Evolutionary conservation across 92 coral and sea anemone genomes (phyloP).

Genomic region (Phenganax stokvisi): DNA sequence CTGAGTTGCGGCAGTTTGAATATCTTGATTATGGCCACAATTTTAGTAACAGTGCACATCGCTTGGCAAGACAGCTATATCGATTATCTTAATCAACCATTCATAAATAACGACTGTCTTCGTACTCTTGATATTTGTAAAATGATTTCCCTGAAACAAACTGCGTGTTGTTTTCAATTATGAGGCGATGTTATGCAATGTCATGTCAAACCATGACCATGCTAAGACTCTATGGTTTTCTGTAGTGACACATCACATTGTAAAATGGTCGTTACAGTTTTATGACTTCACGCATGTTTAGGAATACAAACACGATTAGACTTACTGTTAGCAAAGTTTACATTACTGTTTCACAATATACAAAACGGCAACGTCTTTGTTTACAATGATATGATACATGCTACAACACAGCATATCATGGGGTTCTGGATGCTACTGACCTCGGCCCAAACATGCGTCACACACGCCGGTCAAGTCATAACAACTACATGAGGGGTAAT

Average conservation of each 20-base stretch:
- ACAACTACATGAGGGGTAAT: conserved; percentile 11
- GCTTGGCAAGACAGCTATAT: no score
- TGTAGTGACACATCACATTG: background rate
- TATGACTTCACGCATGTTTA: background rate
- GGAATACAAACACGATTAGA: background rate
- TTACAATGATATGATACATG: background rate
- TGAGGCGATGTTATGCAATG: background rate
- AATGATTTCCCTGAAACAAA: no score
- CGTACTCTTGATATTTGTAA: no score
- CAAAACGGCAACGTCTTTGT: background rate
- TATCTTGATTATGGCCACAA: no score
- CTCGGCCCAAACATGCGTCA: background rate
- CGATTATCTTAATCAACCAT: no score
- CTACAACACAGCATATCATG: no score
- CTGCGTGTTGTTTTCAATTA: no score
- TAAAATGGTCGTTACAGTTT: background rate
- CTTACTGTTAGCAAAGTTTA: background rate
- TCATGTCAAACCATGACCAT: background rate
- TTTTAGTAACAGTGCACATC: no score
- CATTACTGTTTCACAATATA: background rate
- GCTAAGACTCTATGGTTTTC: background rate
- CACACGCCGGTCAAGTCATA: conserved; percentile 1
- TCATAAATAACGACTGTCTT: no score
- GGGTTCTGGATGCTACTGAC: no score
- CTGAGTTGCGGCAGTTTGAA: no score